phyloP scores from a whole-genome alignment of 2,888 invertebrate genomes.

The Ferdinandea cuprea region DNA sequence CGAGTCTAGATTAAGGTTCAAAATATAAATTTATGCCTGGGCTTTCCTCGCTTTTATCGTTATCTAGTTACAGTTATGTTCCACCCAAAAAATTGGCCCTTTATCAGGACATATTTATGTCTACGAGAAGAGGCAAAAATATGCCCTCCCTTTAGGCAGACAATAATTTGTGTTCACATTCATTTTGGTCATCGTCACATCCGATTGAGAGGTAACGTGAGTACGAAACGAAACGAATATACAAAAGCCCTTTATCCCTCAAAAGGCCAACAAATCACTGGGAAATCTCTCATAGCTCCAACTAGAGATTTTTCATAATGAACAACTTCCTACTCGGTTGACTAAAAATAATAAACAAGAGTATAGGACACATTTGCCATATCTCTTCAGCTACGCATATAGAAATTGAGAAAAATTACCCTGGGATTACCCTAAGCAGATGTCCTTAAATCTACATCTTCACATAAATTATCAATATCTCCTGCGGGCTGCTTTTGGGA shows the following conservation, averaged over 20 bases:
- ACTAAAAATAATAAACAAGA: neutral
- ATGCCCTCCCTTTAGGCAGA: no score
- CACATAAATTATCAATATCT: slow-evolving; percentile 63
- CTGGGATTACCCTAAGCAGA: slow-evolving; percentile 45
- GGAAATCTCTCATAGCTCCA: neutral
- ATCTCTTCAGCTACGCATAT: slow-evolving; percentile 12
- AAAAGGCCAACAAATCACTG: neutral
- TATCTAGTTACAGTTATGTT: no score
- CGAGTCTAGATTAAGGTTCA: no score
- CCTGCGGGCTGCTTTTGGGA: slow-evolving; percentile 41
- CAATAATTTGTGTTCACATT: neutral
- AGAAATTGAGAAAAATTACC: slow-evolving; percentile 57
- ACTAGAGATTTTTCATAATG: slow-evolving; percentile 6
- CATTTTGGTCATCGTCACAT: neutral
- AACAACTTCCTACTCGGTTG: slow-evolving; percentile 8
- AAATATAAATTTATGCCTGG: no score
- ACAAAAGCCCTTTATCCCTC: neutral
- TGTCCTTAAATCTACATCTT: slow-evolving; percentile 49
- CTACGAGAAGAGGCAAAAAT: no score
- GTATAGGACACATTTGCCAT: neutral
- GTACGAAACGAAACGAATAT: neutral
- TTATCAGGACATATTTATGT: no score
- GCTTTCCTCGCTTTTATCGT: no score
- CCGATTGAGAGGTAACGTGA: neutral
- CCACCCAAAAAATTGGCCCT: no score